Conservation (phyloP, 2,888 invertebrate genomes). For the Pyrrhia umbra region DNA sequence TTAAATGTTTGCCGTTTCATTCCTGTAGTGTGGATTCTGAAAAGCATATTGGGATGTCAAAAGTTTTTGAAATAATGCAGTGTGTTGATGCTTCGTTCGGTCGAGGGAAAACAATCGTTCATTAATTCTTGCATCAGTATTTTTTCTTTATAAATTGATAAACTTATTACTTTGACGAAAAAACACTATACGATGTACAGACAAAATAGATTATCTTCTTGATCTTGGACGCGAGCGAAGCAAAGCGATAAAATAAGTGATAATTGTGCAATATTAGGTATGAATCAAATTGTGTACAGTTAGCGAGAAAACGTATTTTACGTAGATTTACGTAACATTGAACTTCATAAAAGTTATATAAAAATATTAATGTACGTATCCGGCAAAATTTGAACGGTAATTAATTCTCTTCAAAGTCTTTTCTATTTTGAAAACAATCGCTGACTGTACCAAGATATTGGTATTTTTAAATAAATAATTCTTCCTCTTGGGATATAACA, state of each 20-base stretch:
- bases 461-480: constrained; percentile 29
- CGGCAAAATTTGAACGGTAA: not conserved
- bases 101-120: too few relatives aligned
- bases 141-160: too few relatives aligned
- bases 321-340: not conserved
- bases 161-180: too few relatives aligned
- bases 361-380: not conserved
- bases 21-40: constrained; percentile 27
- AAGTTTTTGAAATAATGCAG: not conserved
- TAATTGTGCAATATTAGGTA: constrained; percentile 71
- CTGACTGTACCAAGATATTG: constrained; percentile 29
- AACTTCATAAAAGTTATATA: too few relatives aligned
- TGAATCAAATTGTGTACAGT: constrained; percentile 53
- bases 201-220: not conserved
- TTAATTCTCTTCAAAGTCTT: not conserved
- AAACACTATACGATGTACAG: not conserved
- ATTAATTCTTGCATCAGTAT: too few relatives aligned
- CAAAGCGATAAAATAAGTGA: constrained; percentile 57
- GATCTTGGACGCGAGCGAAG: constrained; percentile 34
- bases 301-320: constrained; percentile 9
- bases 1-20: constrained; percentile 34
- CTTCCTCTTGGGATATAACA: constrained; percentile 33
- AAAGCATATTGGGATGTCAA: constrained; percentile 18
- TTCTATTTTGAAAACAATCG: not conserved
- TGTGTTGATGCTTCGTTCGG: constrained; percentile 19